Base-by-base conservation (phyloP, 2,113 vertebrate species). In the Micronycteris hirsuta region DNA sequence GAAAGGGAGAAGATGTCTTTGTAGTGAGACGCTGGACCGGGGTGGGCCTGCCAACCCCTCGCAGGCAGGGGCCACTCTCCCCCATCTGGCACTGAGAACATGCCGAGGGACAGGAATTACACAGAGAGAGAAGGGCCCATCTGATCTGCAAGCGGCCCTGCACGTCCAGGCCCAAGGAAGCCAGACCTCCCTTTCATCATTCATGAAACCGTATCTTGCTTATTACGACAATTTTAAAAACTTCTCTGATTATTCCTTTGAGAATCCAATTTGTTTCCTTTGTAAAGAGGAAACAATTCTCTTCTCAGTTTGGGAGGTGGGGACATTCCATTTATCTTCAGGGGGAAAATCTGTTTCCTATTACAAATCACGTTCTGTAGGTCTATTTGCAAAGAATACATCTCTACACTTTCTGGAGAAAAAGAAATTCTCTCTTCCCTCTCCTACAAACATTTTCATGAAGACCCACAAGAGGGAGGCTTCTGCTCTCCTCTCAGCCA, bases 281-380 rank as follows among this genome's bases (percentile, higher is more conserved):
- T 96, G 96, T 96, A 93, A 97, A 97, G 94, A 95, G 96, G 96
- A 97, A 97, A 97, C 97, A 96, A 97, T 90, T 95, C 96, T 92
- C 97, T 97, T 97, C 89, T 97, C 73, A 14, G 70, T 95, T 97
- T 91, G 86, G 93, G 96, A 96, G 96, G 94, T 97, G 96, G 96
- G 94, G 97, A 97, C 93, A 96, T 97, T 96, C 95, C 96, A 98
- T 97, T 94, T 97, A 96, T 97, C 97, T 96, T 91, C 52, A 92
- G 86, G 68, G 93, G 88, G 63, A 67, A 94, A 97, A 95, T 98
- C 97, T 98, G 97, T 93, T 97, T 98, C 96, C 84, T 73, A 97
- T 97, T 98, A 97, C 12, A 63, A 58, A 97, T 91, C 96, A 96
- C n/a, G 6, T 95, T 97, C 97, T 93, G 31, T 93, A 95, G 89